Conservation (phyloP, 2,797 vertebrate genomes). For the Cyclura pinguis region DNA sequence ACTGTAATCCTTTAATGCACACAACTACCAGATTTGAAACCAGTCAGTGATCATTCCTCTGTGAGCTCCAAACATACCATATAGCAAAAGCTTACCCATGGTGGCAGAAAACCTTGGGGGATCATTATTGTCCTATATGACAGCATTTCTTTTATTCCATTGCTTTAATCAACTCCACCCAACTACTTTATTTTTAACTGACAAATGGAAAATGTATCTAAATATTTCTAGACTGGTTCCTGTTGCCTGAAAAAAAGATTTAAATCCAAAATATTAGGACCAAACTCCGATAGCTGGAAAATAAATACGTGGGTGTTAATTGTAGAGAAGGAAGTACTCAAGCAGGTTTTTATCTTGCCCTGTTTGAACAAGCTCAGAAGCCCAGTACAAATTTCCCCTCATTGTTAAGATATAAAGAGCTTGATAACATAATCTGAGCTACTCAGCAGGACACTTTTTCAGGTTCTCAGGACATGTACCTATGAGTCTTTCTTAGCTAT, state of each 20-base stretch:
- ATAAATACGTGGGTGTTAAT: background rate
- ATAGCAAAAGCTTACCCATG: background rate
- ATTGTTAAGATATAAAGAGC: background rate
- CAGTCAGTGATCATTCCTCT: background rate
- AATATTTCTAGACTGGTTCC: background rate
- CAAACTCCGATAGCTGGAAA: background rate
- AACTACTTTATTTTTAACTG: background rate
- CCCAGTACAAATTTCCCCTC: background rate
- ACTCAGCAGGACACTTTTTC: background rate
- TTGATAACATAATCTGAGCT: background rate
- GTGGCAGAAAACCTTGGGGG: background rate
- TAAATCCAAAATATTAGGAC: background rate
- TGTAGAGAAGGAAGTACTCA: slow-evolving; percentile 5
- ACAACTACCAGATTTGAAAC: background rate
- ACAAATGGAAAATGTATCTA: too few species aligned
- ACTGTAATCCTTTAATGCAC: background rate
- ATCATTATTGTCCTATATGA: background rate
- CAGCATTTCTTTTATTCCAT: too few species aligned
- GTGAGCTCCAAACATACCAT: background rate
- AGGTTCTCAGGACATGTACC: background rate
- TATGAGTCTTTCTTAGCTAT: background rate
- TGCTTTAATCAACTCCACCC: background rate
- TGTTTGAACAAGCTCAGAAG: slow-evolving; percentile 14
- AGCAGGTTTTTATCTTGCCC: background rate
- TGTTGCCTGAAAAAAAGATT: background rate